phyloP scores from a whole-genome alignment of 2,113 vertebrate species.

The Martes martes region DNA sequence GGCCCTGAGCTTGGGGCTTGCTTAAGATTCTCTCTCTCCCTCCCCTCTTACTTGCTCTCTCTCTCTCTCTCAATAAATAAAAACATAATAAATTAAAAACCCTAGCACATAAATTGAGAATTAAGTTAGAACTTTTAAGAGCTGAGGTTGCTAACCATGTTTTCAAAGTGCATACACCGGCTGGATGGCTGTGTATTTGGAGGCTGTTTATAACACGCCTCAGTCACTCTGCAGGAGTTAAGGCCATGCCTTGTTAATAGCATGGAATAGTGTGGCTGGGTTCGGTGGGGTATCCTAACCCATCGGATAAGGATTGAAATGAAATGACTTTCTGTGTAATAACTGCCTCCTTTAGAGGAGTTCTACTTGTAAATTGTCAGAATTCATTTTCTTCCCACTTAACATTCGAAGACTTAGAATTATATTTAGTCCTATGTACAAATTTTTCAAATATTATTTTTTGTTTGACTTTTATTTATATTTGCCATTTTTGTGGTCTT shows the following conservation, averaged over 20 bases:
- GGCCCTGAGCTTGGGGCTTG: neutral
- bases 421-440: neutral
- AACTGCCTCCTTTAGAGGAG: neutral
- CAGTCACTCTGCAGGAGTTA: neutral
- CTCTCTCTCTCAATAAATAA: neutral
- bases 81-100: neutral
- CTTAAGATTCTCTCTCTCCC: neutral
- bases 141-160: neutral
- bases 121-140: conserved; percentile 17
- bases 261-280: too few species aligned
- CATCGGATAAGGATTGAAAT: neutral
- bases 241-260: neutral
- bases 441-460: neutral
- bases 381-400: neutral
- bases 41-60: neutral
- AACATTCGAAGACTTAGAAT: neutral
- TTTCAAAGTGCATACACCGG: neutral
- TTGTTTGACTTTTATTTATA: neutral
- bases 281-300: neutral
- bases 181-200: neutral
- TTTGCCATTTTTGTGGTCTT: neutral
- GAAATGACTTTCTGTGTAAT: neutral
- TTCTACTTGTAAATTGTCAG: neutral
- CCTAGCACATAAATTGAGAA: neutral
- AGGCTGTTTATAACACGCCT: neutral